Base-by-base conservation (phyloP, 2,888 invertebrate genomes). In the Coecobrya sp. region DNA sequence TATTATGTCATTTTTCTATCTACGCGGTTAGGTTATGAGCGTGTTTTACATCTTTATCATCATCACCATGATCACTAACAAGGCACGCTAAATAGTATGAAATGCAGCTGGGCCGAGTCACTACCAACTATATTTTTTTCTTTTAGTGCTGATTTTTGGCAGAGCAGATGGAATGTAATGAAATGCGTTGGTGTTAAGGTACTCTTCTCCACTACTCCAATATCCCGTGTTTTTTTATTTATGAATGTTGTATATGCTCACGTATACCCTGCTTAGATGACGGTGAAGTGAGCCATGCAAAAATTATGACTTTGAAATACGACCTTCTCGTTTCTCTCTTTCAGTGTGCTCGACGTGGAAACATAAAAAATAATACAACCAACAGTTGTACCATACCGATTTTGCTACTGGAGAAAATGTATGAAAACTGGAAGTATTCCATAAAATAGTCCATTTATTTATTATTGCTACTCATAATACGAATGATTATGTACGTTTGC, bases 241-340 rank as follows among this genome's bases (percentile, higher is more conserved):
- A 16, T 36, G 70, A 22, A 42, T 22, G 19, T 22, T 19, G 70
- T 36, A 4, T 68, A 30, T 30, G n/a, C n/a, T n/a, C n/a, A n/a
- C n/a, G 10, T 19, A 73, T 16, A 30, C 68, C 30, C 7, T 42
- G 73, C 42, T 36, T 19, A 22, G 55, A 36, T 81, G 81, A 55
- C 49, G 89, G 84, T 89, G 82, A 89, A 89, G 84, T 89, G 89
- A 89, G 89, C 81, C 89, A 36, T 89, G 89, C 82, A 89, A 89
- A 87, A 89, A 89, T 52, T 89, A 89, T 89, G 84, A 59, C 89
- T 89, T 84, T 70, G 82, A 89, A 89, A 89, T 84, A 84, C 82
- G 82, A 82, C 82, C 79, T 76, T 76, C 36, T 49, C 79, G 62
- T 81, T 81, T 89, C 25, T 68, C 36, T 73, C 42, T 73, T 49